Evolutionary conservation across 2,113 vertebrate species (phyloP), one percentile per base, ranked within the genome.

Genomic region (Dicerorhinus sumatrensis): DNA sequence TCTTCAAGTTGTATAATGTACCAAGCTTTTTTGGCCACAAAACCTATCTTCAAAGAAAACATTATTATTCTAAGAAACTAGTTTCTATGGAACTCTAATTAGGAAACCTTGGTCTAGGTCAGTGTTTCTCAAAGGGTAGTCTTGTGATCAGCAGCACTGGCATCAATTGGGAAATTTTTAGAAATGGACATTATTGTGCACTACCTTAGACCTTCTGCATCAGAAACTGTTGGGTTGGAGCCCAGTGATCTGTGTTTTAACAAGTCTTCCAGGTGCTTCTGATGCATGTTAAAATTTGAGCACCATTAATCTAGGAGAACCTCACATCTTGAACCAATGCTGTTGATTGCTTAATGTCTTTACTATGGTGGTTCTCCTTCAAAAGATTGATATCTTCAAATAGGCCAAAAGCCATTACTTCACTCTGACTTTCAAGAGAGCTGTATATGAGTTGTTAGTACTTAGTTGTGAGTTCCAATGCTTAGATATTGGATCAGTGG

Each of bases 1-100:
- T 91, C 16, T 33, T 93, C 48, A 91, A 82, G 36, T 56, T 93
- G 21, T 25, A 46, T 91, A 56, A 72, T 81, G 95, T 95, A n/a
- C 36, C 48, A 91, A 91, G 18, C 2, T n/a, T 67, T 29, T 92
- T 65, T 83, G 20, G 84, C 18, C 58, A 81, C 2, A 91, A 95
- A 58, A 83, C 7, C 20, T 27, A 31, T 72, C 91, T 95, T 96
- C 6, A 92, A 76, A 91, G 58, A 89, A 89, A 77, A 84, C 20
- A 62, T 54, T 12, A 48, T 79, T 81, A 79, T 93, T 48, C 9
- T 48, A 65, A 87, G n/a, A 91, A 96, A 75, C 8, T 65, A 56
- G 6, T 75, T 89, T 87, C 67, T 56, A 2, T 65, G 25, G 8
- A 88, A 36, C 17, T 91, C 6, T 25, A 63, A 12, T 48, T 67